Evolutionary conservation across 2,113 vertebrate genomes (phyloP).

Genomic region (Syrmaticus mikado): DNA sequence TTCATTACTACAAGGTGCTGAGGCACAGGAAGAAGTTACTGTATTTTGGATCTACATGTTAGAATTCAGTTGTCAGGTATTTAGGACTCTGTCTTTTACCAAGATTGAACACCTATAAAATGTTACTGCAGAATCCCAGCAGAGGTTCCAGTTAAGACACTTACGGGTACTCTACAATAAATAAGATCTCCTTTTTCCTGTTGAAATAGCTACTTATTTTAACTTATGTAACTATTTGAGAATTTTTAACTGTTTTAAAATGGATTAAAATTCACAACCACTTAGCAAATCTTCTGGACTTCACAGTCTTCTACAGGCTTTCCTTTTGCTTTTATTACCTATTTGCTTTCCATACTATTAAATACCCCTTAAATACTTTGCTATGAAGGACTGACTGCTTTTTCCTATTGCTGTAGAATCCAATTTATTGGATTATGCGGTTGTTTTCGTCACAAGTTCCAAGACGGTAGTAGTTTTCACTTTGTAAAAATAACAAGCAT

Average conservation of each 20-base stretch:
- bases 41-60: background rate
- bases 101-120: background rate
- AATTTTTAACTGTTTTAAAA: background rate
- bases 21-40: background rate
- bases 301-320: background rate
- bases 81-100: background rate
- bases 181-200: background rate
- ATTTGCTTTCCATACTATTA: background rate
- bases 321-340: background rate
- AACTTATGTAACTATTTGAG: background rate
- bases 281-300: background rate
- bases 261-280: background rate
- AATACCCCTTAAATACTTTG: background rate
- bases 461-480: background rate
- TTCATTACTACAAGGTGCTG: background rate
- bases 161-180: background rate
- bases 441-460: background rate
- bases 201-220: background rate
- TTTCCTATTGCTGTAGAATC: background rate
- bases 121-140: background rate
- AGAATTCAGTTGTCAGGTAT: background rate
- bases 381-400: background rate
- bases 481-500: background rate
- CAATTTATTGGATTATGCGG: background rate
- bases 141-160: background rate